Evolutionary conservation across 2,888 invertebrate species (phyloP).

Genomic region (Pterobdella sp.): DNA sequence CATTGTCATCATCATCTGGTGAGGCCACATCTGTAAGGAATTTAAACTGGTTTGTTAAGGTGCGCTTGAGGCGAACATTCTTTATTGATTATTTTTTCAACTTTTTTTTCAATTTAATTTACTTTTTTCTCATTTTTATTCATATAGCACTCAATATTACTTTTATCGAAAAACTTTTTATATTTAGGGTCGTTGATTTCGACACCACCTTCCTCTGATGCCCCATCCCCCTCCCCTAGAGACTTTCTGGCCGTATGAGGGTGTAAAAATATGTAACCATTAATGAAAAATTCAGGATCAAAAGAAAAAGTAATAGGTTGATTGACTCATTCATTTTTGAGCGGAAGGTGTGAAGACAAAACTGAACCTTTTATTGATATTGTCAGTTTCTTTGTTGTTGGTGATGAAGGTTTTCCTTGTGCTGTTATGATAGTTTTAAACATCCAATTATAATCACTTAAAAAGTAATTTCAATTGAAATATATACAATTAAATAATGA

Average conservation of each 20-base stretch:
- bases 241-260: neutral
- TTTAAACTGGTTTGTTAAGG: too few relatives aligned
- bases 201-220: neutral
- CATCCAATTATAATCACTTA: neutral
- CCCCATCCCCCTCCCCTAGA: neutral
- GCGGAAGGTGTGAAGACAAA: neutral
- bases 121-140: neutral
- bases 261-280: neutral
- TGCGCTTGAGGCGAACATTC: too few relatives aligned
- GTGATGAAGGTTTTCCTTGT: neutral
- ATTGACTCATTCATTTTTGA: neutral
- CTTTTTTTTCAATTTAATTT: too few relatives aligned
- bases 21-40: too few relatives aligned
- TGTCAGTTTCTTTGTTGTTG: neutral
- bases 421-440: neutral
- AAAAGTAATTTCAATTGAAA: neutral
- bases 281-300: neutral
- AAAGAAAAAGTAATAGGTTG: neutral
- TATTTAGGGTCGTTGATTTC: conserved; percentile 27
- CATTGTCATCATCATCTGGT: too few relatives aligned
- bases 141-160: neutral
- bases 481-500: neutral
- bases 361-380: neutral
- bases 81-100: too few relatives aligned
- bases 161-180: conserved; percentile 10